A percentile compares a stretch with the other conserved stretches of the same genome.
Conservation (phyloP, 2,888 invertebrate species). For the Scaptomyza cyrtandrae region DNA sequence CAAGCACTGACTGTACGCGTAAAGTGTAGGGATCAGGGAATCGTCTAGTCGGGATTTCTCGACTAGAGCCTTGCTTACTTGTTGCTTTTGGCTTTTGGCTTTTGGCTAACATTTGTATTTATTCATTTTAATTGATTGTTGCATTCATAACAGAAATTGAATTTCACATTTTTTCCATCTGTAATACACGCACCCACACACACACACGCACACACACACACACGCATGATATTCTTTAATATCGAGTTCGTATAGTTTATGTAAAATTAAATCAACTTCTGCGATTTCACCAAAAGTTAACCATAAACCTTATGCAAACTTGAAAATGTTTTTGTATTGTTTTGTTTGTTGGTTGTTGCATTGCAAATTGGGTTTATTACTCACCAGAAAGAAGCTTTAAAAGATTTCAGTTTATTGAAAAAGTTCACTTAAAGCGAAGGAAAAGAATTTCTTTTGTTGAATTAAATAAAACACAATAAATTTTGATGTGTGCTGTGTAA, state of each 20-base stretch:
- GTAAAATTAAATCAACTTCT: too few relatives aligned
- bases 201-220: background rate
- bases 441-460: background rate
- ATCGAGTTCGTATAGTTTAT: too few relatives aligned
- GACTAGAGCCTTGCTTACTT: too few relatives aligned
- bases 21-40: too few relatives aligned
- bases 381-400: background rate
- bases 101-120: conserved; percentile 38
- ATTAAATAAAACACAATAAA: background rate
- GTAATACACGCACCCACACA: background rate
- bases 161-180: conserved; percentile 19
- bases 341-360: too few relatives aligned
- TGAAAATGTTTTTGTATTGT: too few relatives aligned
- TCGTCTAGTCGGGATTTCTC: too few relatives aligned
- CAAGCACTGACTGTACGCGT: too few relatives aligned
- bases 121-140: conserved; percentile 66
- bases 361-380: too few relatives aligned
- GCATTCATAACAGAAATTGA: conserved; percentile 50
- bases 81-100: conserved; percentile 27
- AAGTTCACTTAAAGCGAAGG: background rate
- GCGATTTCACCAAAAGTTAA: too few relatives aligned
- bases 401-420: too few relatives aligned
- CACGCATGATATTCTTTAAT: background rate
- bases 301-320: too few relatives aligned
- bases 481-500: background rate